Base-by-base conservation (phyloP, 2,888 invertebrate species). In the Cyclophora punctaria region DNA sequence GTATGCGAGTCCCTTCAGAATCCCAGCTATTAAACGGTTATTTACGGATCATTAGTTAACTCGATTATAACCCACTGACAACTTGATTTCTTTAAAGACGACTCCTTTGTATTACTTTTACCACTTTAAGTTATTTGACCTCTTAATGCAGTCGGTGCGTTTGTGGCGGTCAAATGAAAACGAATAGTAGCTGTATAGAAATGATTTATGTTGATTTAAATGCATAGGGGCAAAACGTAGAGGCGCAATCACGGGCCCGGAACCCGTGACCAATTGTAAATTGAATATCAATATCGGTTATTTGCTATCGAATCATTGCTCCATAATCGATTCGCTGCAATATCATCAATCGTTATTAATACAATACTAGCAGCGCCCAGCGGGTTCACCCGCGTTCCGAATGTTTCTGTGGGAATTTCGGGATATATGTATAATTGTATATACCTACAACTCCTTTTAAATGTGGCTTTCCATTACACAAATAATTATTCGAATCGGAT, bases 121-220 rank as follows among this genome's bases (percentile, higher is more conserved):
- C 37, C 34, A 47, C 4, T 45, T 43, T 40, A 45, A 55, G 50
- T 50, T 20, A 47, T 52, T 55, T 52, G 52, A 52, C 48, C 52
- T 51, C 43, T 46, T 53, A 48, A 48, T 41, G 41, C 47, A 52
- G 44, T 55, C 53, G 48, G 48, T 44, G 46, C 48, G 48, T 50
- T 56, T 50, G 52, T 50, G 52, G 47, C 54, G 48, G 49, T 48
- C 43, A 50, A 51, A 53, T 44, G 40, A 49, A 45, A 55, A 6
- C 51, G 50, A 48, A 49, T 48, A 46, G 55, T 54, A 51, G 51
- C 50, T 47, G 46, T 47, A 53, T 57, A 60, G 58, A 58, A 66
- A 68, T 78, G 75, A 83, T 80, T 81, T 74, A 82, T 78, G 70
- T 69, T 71, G 60, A 79, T 80, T 74, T 76, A 75, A 78, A 76